Base-by-base conservation (phyloP, 2,888 invertebrate species). In the Ophion costatus region DNA sequence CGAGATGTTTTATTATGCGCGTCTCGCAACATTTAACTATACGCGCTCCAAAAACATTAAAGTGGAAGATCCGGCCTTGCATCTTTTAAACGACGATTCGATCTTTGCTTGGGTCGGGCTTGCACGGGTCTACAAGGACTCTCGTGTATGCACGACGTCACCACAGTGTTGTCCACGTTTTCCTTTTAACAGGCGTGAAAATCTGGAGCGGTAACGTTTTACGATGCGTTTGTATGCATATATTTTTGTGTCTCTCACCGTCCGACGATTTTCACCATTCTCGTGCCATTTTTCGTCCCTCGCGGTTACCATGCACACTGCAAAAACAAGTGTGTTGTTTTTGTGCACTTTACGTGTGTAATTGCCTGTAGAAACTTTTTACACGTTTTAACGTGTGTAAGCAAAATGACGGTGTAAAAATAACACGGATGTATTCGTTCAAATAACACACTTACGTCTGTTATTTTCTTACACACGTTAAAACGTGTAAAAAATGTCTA, bases 111-210 rank as follows among this genome's bases (percentile, higher is more conserved):
- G 29, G 29, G 29, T 4, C 4, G 4, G 29, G 69, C 73, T 76
- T 74, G 51, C 76, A 71, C 66, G 38, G 38, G 38, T 75, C 71
- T 51, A 80, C 83, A 83, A 82, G 85, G 83, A 80, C 80, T 33
- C 74, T n/a, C 14, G 11, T 14, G 59, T 42, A 45, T 57, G 79
- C 66, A 22, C 24, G 38, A 69, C 42, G 45, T n/a, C n/a, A 11
- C 38, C 51, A 64, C 51, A 74, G 59, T 56, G 64, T 24, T 71
- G 74, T 70, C n/a, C 78, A 66, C 79, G 74, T 59, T 77, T 42
- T 45, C 24, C 51, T 74, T 75, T 83, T 88, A 91, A 92, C 88
- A 88, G 83, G 87, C 91, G 89, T 91, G 89, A 90, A 92, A 90
- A 92, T 91, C 89, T 91, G 86, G 91, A 88, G 89, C 90, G 88